Evolutionary conservation across 1,140 invertebrate genomes (phyloP).

Genomic region (Drosophila mayri): DNA sequence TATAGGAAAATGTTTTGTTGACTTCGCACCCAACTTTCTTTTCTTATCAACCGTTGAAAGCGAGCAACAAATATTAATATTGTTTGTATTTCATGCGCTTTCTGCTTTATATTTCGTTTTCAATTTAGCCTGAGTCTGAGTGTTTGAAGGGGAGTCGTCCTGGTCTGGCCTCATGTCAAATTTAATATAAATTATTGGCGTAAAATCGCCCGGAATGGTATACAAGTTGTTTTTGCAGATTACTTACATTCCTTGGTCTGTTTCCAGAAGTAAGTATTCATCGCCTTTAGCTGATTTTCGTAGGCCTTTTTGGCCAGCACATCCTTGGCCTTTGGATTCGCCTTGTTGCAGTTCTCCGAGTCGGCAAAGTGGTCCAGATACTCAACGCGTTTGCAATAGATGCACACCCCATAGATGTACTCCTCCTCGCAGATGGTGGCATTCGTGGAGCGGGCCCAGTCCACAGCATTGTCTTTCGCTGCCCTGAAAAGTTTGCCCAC

Average conservation of each 20-base stretch:
- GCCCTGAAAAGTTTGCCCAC: conserved; percentile 52
- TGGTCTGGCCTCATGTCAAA: conserved; percentile 38
- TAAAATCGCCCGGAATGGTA: conserved; percentile 21
- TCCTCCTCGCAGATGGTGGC: conserved; percentile 74
- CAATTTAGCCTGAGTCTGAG: conserved; percentile 43
- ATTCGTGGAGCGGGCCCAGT: conserved; percentile 63
- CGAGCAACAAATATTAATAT: conserved; percentile 77
- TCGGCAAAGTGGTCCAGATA: conserved; percentile 69
- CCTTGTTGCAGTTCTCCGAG: conserved; percentile 68
- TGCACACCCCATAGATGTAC: conserved; percentile 64
- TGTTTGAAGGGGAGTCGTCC: neutral
- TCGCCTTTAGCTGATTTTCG: conserved; percentile 41
- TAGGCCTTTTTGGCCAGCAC: conserved; percentile 49
- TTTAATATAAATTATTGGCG: conserved; percentile 65
- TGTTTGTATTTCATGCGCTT: conserved; percentile 65
- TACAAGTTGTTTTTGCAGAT: conserved; percentile 9
- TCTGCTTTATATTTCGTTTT: conserved; percentile 69
- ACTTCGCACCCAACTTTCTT: conserved; percentile 39
- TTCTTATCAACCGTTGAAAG: conserved; percentile 62
- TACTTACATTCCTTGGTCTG: conserved; percentile 48
- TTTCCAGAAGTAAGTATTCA: conserved; percentile 19
- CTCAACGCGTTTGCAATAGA: conserved; percentile 68
- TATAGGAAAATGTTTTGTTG: conserved; percentile 73
- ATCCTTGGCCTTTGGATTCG: conserved; percentile 56
- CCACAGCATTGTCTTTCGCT: conserved; percentile 32